Conservation (phyloP, 2,888 invertebrate genomes). For the Xanthia icteritia region DNA sequence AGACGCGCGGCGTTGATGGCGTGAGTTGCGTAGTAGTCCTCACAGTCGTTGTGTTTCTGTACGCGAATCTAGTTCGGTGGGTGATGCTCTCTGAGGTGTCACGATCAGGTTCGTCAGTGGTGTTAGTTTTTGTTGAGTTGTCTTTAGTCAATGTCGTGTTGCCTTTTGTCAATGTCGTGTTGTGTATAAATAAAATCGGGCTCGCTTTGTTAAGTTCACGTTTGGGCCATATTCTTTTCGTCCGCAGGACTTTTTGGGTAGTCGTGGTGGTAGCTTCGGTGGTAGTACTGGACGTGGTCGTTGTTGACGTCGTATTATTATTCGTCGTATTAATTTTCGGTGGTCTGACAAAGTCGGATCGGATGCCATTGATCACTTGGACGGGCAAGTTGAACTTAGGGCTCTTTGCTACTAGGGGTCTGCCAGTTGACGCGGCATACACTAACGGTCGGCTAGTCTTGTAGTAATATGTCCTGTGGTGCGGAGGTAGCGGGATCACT, state of each 20-base stretch:
- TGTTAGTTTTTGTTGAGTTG: slow-evolving; percentile 72
- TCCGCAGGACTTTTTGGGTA: slow-evolving; percentile 81
- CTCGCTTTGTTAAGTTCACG: slow-evolving; percentile 61
- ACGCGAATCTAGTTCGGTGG: slow-evolving; percentile 73
- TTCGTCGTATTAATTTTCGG: slow-evolving; percentile 72
- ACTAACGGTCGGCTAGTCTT: slow-evolving; percentile 73
- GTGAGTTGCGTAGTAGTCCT: slow-evolving; percentile 70
- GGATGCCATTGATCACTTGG: slow-evolving; percentile 85
- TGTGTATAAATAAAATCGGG: slow-evolving; percentile 51
- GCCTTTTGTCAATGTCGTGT: slow-evolving; percentile 67
- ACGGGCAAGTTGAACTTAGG: slow-evolving; percentile 84
- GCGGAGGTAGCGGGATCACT: slow-evolving; percentile 79
- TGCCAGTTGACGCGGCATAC: slow-evolving; percentile 77
- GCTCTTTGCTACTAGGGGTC: slow-evolving; percentile 75
- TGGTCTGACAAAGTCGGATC: slow-evolving; percentile 81
- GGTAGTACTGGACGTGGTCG: slow-evolving; percentile 75
- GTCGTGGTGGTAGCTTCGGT: slow-evolving; percentile 79
- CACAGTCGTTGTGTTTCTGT: slow-evolving; percentile 70
- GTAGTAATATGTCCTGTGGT: slow-evolving; percentile 71
- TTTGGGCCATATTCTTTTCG: slow-evolving; percentile 88
- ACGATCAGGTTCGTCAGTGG: slow-evolving; percentile 74
- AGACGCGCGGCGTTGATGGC: slow-evolving; percentile 75
- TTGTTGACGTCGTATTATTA: slow-evolving; percentile 61
- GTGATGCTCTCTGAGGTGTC: slow-evolving; percentile 74
- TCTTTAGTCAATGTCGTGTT: slow-evolving; percentile 69